Percentiles rank a stretch among this genome's conserved stretches.
Conservation (phyloP, 2,888 invertebrate species). For the Neria commutata region DNA sequence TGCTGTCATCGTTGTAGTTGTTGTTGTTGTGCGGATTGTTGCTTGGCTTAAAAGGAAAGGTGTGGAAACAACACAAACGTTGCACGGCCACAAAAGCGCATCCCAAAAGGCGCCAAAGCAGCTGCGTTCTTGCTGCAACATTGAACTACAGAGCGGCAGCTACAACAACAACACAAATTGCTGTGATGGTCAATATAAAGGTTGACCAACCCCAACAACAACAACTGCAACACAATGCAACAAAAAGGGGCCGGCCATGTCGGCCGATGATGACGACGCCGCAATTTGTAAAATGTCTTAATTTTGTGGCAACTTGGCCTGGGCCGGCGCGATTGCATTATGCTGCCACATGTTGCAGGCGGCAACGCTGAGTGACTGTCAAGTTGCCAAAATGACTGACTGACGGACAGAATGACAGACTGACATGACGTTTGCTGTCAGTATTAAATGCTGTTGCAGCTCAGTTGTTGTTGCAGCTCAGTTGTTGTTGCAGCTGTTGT, state of each 20-base stretch:
- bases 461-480: constrained; percentile 5
- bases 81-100: constrained; percentile 11
- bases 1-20: too few relatives aligned
- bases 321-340: neutral
- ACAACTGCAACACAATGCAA: constrained; percentile 12
- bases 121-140: constrained; percentile 15
- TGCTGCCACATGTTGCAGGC: neutral
- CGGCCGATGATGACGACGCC: constrained; percentile 18
- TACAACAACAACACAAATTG: constrained; percentile 6
- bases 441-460: constrained; percentile 24
- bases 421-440: constrained; percentile 36
- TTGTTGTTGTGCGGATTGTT: too few relatives aligned
- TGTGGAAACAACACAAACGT: constrained; percentile 33
- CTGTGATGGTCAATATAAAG: constrained; percentile 24
- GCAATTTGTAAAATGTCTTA: constrained; percentile 30
- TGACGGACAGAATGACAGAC: constrained; percentile 31
- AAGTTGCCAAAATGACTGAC: constrained; percentile 52
- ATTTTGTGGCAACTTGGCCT: neutral
- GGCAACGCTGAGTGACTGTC: neutral
- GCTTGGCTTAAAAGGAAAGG: constrained; percentile 29
- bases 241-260: constrained; percentile 8
- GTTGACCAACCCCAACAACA: neutral
- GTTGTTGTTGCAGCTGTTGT: constrained; percentile 26
- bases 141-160: constrained; percentile 13
- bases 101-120: constrained; percentile 8